These are phyloP conservation scores for Drosophila paracracens DNA, from an alignment of 2,888 invertebrate species.

Conservation along the genomic window DNA sequence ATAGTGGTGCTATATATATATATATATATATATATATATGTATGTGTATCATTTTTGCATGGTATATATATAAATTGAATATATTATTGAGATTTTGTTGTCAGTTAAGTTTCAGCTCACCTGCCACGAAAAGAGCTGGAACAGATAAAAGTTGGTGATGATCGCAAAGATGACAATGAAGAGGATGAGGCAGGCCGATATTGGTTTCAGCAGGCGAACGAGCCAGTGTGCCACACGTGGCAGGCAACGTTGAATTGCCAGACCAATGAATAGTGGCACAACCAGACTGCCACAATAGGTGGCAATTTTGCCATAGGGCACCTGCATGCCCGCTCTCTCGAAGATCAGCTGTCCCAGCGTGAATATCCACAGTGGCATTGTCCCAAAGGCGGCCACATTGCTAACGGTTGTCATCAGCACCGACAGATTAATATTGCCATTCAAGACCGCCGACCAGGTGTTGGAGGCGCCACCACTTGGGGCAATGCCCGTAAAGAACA, in stretches of 20 bases:
- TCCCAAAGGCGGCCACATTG: slow-evolving; percentile 94
- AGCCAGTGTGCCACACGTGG: slow-evolving; percentile 90
- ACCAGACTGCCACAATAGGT: slow-evolving; percentile 91
- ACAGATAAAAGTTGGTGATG: slow-evolving; percentile 94
- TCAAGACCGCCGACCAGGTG: slow-evolving; percentile 96
- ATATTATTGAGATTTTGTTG: neutral
- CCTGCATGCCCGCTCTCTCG: slow-evolving; percentile 88
- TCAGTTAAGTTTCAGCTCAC: slow-evolving; percentile 84
- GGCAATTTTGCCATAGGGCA: slow-evolving; percentile 92
- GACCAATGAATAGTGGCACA: slow-evolving; percentile 90
- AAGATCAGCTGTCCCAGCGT: slow-evolving; percentile 93
- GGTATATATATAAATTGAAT: neutral
- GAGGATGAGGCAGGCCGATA: slow-evolving; percentile 91
- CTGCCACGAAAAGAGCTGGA: slow-evolving; percentile 94
- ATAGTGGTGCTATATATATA: no score
- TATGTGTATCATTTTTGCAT: neutral
- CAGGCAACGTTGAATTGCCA: slow-evolving; percentile 88
- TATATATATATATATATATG: no score
- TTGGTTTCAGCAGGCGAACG: slow-evolving; percentile 93
- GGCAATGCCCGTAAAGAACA: slow-evolving; percentile 95
- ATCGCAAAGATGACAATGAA: slow-evolving; percentile 95
- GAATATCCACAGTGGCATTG: slow-evolving; percentile 96
- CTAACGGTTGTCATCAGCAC: slow-evolving; percentile 97
- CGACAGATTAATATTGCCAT: slow-evolving; percentile 96
- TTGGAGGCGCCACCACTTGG: slow-evolving; percentile 99